Conservation (phyloP, 1,140 invertebrate species). For the Agraylea sexmaculata region DNA sequence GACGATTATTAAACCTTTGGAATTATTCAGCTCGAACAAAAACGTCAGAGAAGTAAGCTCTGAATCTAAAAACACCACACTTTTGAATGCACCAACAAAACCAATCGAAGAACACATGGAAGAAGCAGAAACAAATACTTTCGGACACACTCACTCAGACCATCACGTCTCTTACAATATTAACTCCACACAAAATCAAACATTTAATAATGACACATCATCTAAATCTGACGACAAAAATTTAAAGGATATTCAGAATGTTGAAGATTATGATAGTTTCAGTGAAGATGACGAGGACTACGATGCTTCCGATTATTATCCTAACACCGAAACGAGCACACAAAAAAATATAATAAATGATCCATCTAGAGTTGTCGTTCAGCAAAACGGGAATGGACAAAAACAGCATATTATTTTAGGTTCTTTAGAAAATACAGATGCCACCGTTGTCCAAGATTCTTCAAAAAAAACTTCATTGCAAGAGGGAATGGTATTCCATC, state of each 20-base stretch:
- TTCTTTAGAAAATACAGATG: constrained; percentile 38
- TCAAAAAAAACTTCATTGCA: constrained; percentile 30
- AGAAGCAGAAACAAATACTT: constrained; percentile 16
- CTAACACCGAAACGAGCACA: constrained; percentile 30
- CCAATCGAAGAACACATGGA: constrained; percentile 10
- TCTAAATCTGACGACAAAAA: constrained; percentile 21
- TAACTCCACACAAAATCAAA: constrained; percentile 9
- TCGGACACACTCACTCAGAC: constrained; percentile 27
- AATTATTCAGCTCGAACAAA: constrained; percentile 27
- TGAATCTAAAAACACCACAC: constrained; percentile 22
- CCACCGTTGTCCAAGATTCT: constrained; percentile 38
- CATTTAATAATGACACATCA: constrained; percentile 11
- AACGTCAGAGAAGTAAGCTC: constrained; percentile 21
- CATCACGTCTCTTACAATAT: constrained; percentile 25
- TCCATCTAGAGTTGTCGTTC: constrained; percentile 22
- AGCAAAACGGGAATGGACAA: constrained; percentile 33
- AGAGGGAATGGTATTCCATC: constrained; percentile 44
- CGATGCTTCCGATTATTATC: constrained; percentile 35
- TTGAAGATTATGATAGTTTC: constrained; percentile 35
- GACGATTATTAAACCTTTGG: constrained; percentile 30
- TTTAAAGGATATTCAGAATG: constrained; percentile 24
- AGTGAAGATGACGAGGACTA: constrained; percentile 44
- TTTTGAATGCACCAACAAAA: not conserved
- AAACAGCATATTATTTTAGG: constrained; percentile 43
- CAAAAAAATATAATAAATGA: constrained; percentile 32